Evolutionary conservation across 2,797 vertebrate species (phyloP).

Genomic region (Poeciliopsis presidionis): DNA sequence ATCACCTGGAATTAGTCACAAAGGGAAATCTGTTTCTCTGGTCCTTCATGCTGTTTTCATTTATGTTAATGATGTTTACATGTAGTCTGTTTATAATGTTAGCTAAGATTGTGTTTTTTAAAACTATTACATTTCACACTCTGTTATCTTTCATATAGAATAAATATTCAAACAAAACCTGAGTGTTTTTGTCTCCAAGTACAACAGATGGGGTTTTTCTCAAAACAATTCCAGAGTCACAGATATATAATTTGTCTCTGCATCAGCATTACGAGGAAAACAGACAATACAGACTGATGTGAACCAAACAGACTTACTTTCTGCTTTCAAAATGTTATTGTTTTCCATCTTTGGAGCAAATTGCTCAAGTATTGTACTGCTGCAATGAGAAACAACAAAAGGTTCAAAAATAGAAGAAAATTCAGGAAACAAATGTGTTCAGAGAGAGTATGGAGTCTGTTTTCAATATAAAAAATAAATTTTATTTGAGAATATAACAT

Average conservation of each 20-base stretch:
- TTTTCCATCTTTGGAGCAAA: neutral
- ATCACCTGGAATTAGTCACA: neutral
- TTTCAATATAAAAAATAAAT: neutral
- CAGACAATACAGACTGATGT: neutral
- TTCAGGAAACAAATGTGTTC: neutral
- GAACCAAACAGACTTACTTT: neutral
- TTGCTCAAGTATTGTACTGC: neutral
- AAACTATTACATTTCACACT: neutral
- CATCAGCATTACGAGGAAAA: neutral
- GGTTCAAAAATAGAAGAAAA: neutral
- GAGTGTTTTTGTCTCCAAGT: neutral
- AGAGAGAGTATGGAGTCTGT: neutral
- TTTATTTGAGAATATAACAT: neutral
- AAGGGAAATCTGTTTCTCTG: neutral
- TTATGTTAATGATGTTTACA: neutral
- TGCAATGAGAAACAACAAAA: too few species aligned
- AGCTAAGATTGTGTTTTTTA: neutral
- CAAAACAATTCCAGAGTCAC: neutral
- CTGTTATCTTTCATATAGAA: neutral
- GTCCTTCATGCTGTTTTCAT: neutral
- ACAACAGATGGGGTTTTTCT: neutral
- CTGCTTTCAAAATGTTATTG: neutral
- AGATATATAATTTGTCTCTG: neutral
- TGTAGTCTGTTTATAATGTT: neutral
- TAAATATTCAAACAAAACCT: neutral